Evolutionary conservation across 2,797 vertebrate genomes (phyloP).

Genomic region (Siniperca scherzeri): DNA sequence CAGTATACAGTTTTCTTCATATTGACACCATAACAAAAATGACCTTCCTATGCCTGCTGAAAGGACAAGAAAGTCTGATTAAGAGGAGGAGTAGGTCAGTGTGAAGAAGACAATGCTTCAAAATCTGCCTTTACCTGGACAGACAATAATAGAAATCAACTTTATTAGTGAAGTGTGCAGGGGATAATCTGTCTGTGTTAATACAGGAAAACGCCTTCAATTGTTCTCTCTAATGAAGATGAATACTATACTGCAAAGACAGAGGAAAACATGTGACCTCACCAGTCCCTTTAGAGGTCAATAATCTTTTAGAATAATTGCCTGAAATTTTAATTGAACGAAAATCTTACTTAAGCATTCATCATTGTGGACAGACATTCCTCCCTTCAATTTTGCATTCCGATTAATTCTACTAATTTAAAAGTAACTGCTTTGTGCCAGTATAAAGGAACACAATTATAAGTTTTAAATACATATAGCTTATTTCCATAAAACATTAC

Average conservation of each 20-base stretch:
- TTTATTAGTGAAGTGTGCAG: conserved; percentile 81
- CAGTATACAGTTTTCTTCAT: not conserved
- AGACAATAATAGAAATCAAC: conserved; percentile 82
- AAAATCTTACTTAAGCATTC: conserved; percentile 87
- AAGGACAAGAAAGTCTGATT: conserved; percentile 33
- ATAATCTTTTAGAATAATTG: conserved; percentile 92
- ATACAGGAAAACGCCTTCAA: conserved; percentile 87
- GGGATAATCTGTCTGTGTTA: conserved; percentile 84
- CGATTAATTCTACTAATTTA: conserved; percentile 90
- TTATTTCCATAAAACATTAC: conserved; percentile 90
- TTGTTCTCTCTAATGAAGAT: conserved; percentile 94
- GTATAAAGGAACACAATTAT: conserved; percentile 90
- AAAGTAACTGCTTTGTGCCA: conserved; percentile 87
- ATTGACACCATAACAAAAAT: not conserved
- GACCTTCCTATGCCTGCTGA: not conserved
- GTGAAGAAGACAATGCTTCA: conserved; percentile 47
- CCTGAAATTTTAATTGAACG: conserved; percentile 92
- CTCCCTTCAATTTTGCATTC: conserved; percentile 85
- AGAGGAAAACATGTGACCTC: conserved; percentile 86
- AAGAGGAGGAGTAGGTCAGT: conserved; percentile 49
- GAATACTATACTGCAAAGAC: conserved; percentile 89
- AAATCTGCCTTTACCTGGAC: conserved; percentile 77
- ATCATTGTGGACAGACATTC: conserved; percentile 83
- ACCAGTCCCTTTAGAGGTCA: conserved; percentile 90
- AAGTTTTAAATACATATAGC: conserved; percentile 90